Conservation (phyloP, 2,113 vertebrate species). For the Eulemur macaco region DNA sequence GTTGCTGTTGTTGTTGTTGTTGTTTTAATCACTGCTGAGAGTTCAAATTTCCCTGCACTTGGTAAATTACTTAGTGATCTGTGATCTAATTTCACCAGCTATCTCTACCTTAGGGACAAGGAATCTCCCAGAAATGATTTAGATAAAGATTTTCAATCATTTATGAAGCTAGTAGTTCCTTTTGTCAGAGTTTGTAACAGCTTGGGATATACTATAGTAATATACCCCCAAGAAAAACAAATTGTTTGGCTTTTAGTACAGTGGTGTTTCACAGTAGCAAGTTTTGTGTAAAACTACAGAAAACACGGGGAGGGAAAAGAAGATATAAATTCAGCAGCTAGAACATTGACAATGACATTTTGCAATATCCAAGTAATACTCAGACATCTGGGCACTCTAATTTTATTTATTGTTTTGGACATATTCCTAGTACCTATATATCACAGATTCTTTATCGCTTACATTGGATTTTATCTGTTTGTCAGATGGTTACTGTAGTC, state of each 20-base stretch:
- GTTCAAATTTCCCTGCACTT: conserved; percentile 43
- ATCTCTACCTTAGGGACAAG: neutral
- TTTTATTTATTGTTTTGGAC: conserved; percentile 30
- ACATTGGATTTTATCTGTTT: neutral
- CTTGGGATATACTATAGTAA: neutral
- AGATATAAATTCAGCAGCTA: neutral
- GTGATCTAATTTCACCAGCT: neutral
- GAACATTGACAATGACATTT: neutral
- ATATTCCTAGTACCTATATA: neutral
- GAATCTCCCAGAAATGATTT: neutral
- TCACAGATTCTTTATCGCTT: neutral
- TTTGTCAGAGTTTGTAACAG: neutral
- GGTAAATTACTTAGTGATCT: neutral
- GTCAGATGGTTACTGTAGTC: neutral
- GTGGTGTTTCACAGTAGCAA: neutral
- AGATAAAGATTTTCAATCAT: neutral
- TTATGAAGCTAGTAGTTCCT: neutral
- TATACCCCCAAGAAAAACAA: neutral
- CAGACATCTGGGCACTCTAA: neutral
- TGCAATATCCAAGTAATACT: neutral
- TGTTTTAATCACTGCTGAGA: conserved; percentile 19
- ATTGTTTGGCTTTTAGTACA: neutral
- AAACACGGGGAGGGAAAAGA: neutral
- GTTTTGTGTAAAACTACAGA: neutral
- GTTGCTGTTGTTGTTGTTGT: neutral